Percentiles rank a stretch among this genome's conserved stretches.
These are phyloP conservation scores for Nomada ruficornis DNA, from an alignment of 2,888 invertebrate species.

Conservation along the genomic window DNA sequence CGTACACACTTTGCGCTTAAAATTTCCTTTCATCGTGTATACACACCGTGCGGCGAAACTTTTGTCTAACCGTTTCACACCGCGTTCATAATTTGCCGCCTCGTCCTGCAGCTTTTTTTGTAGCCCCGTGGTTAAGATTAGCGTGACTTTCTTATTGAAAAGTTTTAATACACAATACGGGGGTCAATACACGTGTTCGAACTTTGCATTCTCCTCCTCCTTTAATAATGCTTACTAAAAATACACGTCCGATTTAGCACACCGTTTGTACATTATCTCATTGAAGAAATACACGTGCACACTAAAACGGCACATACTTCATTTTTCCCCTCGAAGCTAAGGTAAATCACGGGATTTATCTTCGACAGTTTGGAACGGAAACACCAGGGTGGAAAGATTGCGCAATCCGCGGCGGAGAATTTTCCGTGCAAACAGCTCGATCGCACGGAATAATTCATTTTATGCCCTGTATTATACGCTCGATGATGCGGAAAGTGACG, in stretches of 20 bases:
- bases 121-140: background rate
- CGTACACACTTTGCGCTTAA: conserved; percentile 1
- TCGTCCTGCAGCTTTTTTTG: too few species aligned
- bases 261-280: too few species aligned
- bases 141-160: too few species aligned
- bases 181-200: too few species aligned
- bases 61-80: background rate
- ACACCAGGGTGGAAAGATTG: conserved; percentile 25
- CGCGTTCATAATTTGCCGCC: too few species aligned
- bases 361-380: background rate
- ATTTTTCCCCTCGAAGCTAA: too few species aligned
- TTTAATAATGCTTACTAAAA: too few species aligned
- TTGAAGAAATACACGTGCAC: too few species aligned
- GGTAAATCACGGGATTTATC: background rate
- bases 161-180: too few species aligned
- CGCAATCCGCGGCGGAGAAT: conserved; percentile 21
- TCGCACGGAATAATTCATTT: conserved; percentile 56
- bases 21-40: background rate
- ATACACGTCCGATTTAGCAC: too few species aligned
- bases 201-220: too few species aligned
- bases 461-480: conserved; percentile 52
- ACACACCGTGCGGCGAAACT: background rate
- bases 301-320: too few species aligned
- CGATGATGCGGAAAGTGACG: conserved; percentile 50
- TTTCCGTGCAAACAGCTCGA: conserved; percentile 38